phyloP scores from a whole-genome alignment of 2,797 vertebrate species.

The Tauraco hartlaubi region DNA sequence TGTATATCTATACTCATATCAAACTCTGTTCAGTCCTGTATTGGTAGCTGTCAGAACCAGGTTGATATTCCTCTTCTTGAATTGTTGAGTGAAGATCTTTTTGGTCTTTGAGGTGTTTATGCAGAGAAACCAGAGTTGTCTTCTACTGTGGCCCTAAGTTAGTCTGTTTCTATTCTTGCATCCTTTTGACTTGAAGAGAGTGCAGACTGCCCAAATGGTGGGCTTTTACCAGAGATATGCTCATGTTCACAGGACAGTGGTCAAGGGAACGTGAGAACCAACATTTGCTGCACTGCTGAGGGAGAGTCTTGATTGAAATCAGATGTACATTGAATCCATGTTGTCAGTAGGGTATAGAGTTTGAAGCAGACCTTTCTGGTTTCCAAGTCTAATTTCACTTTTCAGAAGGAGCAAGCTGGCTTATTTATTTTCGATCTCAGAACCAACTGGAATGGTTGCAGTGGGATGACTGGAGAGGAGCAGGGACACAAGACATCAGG shows the following conservation, averaged over 20 bases:
- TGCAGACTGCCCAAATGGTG: neutral
- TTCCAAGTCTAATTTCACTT: neutral
- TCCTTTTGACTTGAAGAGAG: neutral
- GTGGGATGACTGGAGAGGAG: neutral
- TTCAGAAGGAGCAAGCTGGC: neutral
- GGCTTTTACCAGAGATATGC: rapidly evolving
- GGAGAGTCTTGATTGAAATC: neutral
- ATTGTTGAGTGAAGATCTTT: neutral
- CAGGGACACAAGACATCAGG: neutral
- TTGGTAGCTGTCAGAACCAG: neutral
- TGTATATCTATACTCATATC: neutral
- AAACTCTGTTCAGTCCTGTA: neutral
- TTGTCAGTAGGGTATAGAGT: neutral
- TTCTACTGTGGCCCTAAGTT: neutral
- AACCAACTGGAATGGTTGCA: neutral
- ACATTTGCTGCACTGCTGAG: neutral
- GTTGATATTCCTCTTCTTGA: neutral
- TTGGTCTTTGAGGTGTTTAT: neutral
- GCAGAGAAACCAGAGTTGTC: neutral
- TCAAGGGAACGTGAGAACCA: rapidly evolving
- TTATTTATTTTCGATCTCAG: neutral
- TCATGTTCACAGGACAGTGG: rapidly evolving
- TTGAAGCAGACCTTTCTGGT: neutral
- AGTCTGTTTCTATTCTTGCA: neutral
- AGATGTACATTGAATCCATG: neutral